These are phyloP conservation scores for Idris sp. DNA, from an alignment of 1,140 invertebrate genomes.

Conservation along the genomic window DNA sequence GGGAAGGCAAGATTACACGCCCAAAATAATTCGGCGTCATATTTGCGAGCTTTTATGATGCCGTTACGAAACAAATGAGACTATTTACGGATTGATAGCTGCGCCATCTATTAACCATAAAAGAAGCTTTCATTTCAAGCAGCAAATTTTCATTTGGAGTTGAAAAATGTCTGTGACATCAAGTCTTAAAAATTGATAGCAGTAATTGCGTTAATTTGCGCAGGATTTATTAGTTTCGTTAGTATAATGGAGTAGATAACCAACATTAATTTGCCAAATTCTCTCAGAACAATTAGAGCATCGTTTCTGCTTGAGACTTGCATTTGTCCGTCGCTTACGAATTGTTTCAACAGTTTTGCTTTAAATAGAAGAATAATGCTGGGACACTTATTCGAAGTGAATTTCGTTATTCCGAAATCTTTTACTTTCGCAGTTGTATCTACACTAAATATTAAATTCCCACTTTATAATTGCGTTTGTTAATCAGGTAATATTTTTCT, in stretches of 20 bases:
- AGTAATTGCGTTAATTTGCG: conserved; percentile 17
- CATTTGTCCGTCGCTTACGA: conserved; percentile 25
- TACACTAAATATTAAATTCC: conserved; percentile 1
- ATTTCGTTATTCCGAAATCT: background rate
- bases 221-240: conserved; percentile 32
- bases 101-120: too few relatives aligned
- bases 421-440: conserved; percentile 1
- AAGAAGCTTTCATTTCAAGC: too few relatives aligned
- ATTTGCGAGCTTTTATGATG: too few relatives aligned
- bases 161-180: conserved; percentile 4
- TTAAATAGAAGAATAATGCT: conserved; percentile 8
- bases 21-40: too few relatives aligned
- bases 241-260: conserved; percentile 30
- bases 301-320: conserved; percentile 10
- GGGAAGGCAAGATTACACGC: too few relatives aligned
- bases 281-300: conserved; percentile 28
- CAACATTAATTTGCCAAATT: conserved; percentile 38
- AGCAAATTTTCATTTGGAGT: too few relatives aligned
- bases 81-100: too few relatives aligned
- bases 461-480: background rate
- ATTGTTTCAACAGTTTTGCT: conserved; percentile 11
- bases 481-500: too few relatives aligned
- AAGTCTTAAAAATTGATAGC: conserved; percentile 14
- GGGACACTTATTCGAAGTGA: conserved; percentile 7
- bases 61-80: too few relatives aligned